Conservation (phyloP, 1,140 invertebrate genomes). For the Elysia chlorotica region DNA sequence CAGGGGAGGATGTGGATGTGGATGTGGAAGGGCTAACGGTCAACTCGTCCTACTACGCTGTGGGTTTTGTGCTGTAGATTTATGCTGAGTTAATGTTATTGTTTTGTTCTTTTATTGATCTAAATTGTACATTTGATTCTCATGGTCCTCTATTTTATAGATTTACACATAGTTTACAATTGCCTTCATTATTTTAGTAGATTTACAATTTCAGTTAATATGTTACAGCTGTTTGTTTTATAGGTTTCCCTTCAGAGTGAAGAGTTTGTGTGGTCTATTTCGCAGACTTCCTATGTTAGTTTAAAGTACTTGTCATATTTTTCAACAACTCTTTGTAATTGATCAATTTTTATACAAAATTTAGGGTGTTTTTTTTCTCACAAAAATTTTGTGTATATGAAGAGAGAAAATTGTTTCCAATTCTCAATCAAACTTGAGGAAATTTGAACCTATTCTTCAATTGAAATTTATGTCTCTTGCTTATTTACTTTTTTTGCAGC, state of each 20-base stretch:
- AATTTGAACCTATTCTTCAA: background rate
- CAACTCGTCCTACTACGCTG: constrained; percentile 87
- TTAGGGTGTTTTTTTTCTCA: too few relatives aligned
- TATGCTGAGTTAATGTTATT: too few relatives aligned
- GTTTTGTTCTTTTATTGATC: background rate
- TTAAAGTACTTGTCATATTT: too few relatives aligned
- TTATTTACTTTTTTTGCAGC: constrained; percentile 28
- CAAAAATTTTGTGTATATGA: background rate
- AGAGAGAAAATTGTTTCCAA: background rate
- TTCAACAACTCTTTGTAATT: too few relatives aligned
- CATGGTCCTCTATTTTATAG: background rate
- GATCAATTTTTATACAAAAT: background rate
- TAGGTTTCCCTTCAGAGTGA: too few relatives aligned
- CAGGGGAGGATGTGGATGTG: constrained; percentile 69
- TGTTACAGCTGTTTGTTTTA: background rate
- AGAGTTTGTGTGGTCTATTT: too few relatives aligned
- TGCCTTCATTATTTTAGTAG: background rate
- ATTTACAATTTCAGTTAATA: background rate
- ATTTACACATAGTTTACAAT: background rate
- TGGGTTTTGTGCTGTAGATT: constrained; percentile 38
- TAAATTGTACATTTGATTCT: background rate
- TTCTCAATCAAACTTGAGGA: background rate
- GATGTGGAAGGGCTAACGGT: constrained; percentile 87
- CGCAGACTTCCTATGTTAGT: too few relatives aligned
- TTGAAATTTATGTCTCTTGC: too few relatives aligned